Evolutionary conservation across 2,797 vertebrate species (phyloP).

Genomic region (Clarias platycephalus): DNA sequence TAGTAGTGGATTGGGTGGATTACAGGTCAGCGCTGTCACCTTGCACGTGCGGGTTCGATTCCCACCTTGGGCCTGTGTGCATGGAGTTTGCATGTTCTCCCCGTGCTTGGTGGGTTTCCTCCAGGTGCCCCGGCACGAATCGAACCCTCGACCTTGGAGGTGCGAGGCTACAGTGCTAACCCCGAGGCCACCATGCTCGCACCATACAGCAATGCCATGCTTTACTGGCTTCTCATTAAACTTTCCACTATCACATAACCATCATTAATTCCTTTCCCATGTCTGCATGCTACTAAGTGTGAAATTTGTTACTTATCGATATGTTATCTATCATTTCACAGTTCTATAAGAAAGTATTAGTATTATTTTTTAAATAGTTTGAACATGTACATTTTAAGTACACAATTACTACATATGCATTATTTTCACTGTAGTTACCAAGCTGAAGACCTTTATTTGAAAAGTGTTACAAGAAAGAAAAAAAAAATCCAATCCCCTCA

Average conservation of each 20-base stretch:
- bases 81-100: no score
- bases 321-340: neutral
- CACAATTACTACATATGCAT: neutral
- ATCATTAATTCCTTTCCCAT: neutral
- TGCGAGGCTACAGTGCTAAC: no score
- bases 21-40: no score
- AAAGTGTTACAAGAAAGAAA: neutral
- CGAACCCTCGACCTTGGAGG: no score
- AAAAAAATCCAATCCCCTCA: slow-evolving; percentile 49
- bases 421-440: slow-evolving; percentile 42
- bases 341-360: neutral
- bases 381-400: neutral
- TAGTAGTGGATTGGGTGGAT: no score
- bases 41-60: no score
- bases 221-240: neutral
- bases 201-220: neutral
- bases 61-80: no score
- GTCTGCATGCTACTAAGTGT: neutral
- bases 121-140: no score
- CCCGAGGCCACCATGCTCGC: no score
- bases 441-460: slow-evolving; percentile 51
- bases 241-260: neutral
- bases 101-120: no score
- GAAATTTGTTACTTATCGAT: neutral
- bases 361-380: neutral